Evolutionary conservation across 2,797 vertebrate species (phyloP).

Genomic region (Enteromius viviparus): DNA sequence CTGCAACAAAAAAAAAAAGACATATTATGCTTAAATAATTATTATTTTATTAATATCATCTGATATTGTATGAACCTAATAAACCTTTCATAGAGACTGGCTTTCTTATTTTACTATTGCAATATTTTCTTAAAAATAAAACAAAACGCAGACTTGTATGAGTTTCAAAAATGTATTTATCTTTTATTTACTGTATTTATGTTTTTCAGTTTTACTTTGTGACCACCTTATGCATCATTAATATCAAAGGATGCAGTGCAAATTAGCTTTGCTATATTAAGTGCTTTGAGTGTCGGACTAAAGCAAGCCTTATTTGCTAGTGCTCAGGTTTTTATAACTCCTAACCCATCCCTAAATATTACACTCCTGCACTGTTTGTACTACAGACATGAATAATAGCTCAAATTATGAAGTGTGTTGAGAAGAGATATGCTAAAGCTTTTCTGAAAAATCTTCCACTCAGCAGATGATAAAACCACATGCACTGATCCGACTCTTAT

Average conservation of each 20-base stretch:
- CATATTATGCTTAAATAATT: neutral
- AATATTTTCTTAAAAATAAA: neutral
- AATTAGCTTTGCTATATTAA: slow-evolving; percentile 24
- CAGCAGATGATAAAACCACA: neutral
- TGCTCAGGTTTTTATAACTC: slow-evolving; percentile 1
- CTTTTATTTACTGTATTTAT: neutral
- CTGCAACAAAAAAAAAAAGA: no score
- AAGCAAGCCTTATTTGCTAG: neutral
- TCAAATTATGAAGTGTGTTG: neutral
- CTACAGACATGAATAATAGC: neutral
- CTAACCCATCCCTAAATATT: neutral
- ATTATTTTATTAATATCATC: neutral
- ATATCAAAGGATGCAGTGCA: slow-evolving; percentile 36
- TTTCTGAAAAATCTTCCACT: neutral
- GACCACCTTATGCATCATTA: slow-evolving; percentile 34
- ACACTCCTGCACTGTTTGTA: neutral
- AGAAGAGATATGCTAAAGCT: neutral
- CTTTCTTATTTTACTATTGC: neutral
- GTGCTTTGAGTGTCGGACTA: neutral
- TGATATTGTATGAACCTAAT: no score
- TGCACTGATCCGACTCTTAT: neutral
- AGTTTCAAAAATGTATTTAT: neutral
- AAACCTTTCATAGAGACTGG: neutral
- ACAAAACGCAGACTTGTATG: neutral
- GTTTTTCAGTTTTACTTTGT: slow-evolving; percentile 32